Conservation (phyloP, 2,113 vertebrate species). For the Ictidomys tridecemlineatus region DNA sequence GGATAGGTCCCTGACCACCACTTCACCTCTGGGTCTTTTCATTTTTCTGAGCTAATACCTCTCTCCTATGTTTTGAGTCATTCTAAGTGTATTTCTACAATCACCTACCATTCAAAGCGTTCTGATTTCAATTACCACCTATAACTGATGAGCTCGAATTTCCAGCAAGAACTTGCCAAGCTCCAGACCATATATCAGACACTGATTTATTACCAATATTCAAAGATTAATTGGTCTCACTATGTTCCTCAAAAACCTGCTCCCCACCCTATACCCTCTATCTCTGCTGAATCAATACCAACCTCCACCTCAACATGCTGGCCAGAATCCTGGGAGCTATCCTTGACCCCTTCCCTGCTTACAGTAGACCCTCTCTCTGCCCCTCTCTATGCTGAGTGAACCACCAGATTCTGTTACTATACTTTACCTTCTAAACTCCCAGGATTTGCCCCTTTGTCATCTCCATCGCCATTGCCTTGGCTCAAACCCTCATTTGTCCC, state of each 20-base stretch:
- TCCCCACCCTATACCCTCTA: not conserved
- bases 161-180: not conserved
- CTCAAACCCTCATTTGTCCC: not conserved
- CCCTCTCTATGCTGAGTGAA: too few species aligned
- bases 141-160: not conserved
- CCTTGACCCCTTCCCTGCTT: not conserved
- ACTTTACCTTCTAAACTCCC: not conserved
- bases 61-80: not conserved
- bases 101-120: not conserved
- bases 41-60: not conserved
- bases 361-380: not conserved
- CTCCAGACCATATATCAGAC: not conserved
- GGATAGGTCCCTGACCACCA: too few species aligned
- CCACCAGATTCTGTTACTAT: too few species aligned
- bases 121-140: not conserved
- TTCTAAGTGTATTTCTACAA: not conserved
- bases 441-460: not conserved
- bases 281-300: not conserved
- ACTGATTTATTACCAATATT: too few species aligned
- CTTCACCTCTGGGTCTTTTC: not conserved
- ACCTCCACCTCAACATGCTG: not conserved
- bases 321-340: not conserved
- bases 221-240: not conserved
- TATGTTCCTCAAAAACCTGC: not conserved
- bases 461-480: not conserved